Evolutionary conservation across 2,797 vertebrate genomes (phyloP).

Genomic region (Percopsis omiscomaycus): DNA sequence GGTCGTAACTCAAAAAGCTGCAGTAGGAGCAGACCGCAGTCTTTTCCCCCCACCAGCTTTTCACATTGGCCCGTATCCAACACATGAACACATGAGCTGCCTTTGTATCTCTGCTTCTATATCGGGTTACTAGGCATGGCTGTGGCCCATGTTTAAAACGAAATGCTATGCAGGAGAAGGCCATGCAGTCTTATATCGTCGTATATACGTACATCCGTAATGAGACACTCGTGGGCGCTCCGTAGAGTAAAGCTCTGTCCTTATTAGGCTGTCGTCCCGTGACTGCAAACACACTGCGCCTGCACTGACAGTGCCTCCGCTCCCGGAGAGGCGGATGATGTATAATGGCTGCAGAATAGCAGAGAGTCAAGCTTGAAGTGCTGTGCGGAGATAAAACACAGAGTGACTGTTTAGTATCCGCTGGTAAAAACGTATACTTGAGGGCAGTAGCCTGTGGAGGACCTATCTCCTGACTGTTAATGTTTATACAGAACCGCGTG

Average conservation of each 20-base stretch:
- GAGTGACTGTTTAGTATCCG: constrained; percentile 60
- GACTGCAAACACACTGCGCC: constrained; percentile 65
- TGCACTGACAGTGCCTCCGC: constrained; percentile 45
- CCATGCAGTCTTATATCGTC: constrained; percentile 66
- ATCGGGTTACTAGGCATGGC: constrained; percentile 71
- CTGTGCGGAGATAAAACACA: constrained; percentile 53
- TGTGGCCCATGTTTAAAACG: constrained; percentile 66
- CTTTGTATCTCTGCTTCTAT: constrained; percentile 69
- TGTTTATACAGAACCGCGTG: constrained; percentile 47
- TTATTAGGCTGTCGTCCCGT: constrained; percentile 73
- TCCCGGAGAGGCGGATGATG: constrained; percentile 45
- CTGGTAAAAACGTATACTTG: constrained; percentile 34
- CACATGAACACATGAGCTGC: constrained; percentile 73
- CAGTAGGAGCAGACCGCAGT: constrained; percentile 26
- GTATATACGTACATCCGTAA: constrained; percentile 75
- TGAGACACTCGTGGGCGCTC: constrained; percentile 73
- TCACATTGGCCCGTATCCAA: constrained; percentile 72
- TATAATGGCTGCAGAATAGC: constrained; percentile 24
- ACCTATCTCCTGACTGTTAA: constrained; percentile 32
- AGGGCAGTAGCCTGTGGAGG: constrained; percentile 44
- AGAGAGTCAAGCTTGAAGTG: constrained; percentile 47
- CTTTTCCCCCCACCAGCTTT: constrained; percentile 56
- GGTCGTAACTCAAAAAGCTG: too few relatives aligned
- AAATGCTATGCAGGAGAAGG: constrained; percentile 71
- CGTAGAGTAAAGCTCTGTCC: constrained; percentile 63